Evolutionary conservation across 1,140 invertebrate species (phyloP).

Genomic region (Watersipora subatra): DNA sequence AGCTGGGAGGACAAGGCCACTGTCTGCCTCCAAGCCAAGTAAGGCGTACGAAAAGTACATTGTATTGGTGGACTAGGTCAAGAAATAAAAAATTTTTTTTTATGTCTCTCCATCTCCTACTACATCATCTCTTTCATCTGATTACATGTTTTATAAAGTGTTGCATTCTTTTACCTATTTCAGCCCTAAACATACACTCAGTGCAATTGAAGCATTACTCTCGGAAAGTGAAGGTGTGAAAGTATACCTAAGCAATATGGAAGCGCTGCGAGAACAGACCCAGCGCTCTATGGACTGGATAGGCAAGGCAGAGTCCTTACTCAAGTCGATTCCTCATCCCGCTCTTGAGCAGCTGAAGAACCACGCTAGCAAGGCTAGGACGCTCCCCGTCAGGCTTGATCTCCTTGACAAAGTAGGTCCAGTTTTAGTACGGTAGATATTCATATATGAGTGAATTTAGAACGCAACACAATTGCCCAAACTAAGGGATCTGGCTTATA

Average conservation of each 20-base stretch:
- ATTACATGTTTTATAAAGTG: too few relatives aligned
- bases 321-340: slow-evolving; percentile 22
- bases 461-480: too few relatives aligned
- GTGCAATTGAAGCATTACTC: slow-evolving; percentile 59
- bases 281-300: slow-evolving; percentile 73
- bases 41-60: slow-evolving; percentile 20
- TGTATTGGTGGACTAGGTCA: too few relatives aligned
- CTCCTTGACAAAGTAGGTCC: background rate
- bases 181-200: slow-evolving; percentile 44
- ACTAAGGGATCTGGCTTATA: too few relatives aligned
- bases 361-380: background rate
- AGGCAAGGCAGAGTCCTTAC: slow-evolving; percentile 45
- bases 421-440: too few relatives aligned
- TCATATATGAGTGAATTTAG: too few relatives aligned
- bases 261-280: slow-evolving; percentile 57
- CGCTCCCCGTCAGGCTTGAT: background rate
- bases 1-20: slow-evolving; percentile 71
- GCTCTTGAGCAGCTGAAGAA: background rate
- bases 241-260: slow-evolving; percentile 63
- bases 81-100: too few relatives aligned
- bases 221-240: slow-evolving; percentile 61
- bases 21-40: slow-evolving; percentile 50
- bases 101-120: too few relatives aligned
- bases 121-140: too few relatives aligned
- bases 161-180: too few relatives aligned